phyloP scores from a whole-genome alignment of 2,797 vertebrate genomes.

The Halcyon badia region DNA sequence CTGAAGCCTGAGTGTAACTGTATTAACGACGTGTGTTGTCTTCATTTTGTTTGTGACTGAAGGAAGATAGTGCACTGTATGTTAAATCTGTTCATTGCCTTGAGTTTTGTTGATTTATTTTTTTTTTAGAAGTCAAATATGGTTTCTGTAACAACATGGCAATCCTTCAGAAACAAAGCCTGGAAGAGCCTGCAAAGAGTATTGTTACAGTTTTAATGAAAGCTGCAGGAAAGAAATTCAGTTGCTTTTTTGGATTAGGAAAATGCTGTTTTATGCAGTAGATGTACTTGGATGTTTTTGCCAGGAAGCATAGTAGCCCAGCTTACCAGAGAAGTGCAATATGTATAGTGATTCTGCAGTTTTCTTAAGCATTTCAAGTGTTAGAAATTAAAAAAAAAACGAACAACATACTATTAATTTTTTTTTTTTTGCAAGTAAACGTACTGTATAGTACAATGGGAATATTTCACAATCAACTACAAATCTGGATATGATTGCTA shows the following conservation, averaged over 20 bases:
- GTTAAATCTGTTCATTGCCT: constrained; percentile 54
- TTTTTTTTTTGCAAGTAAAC: constrained; percentile 16
- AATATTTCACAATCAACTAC: constrained; percentile 64
- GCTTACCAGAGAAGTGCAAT: constrained; percentile 81
- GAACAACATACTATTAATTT: neutral
- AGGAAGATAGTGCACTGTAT: constrained; percentile 52
- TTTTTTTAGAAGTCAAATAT: neutral
- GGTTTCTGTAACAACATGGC: constrained; percentile 31
- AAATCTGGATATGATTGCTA: constrained; percentile 56
- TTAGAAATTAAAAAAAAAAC: constrained; percentile 52
- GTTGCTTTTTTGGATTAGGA: constrained; percentile 39
- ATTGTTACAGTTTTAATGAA: constrained; percentile 55
- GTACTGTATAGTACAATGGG: constrained; percentile 53
- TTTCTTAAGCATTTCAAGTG: constrained; percentile 73
- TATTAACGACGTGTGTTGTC: constrained; percentile 65
- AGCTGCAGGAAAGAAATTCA: constrained; percentile 66
- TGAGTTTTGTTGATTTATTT: neutral
- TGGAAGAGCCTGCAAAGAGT: constrained; percentile 49
- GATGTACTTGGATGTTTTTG: constrained; percentile 64
- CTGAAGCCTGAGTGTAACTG: constrained; percentile 61
- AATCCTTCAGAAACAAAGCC: constrained; percentile 65
- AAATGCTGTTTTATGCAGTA: constrained; percentile 62
- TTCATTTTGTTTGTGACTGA: constrained; percentile 65
- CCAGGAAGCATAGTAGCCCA: constrained; percentile 67
- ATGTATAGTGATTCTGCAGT: constrained; percentile 76